Percentiles rank a stretch among this genome's conserved stretches.
These are phyloP conservation scores for Euleptes europaea DNA, from an alignment of 2,113 vertebrate genomes.

Conservation along the genomic window DNA sequence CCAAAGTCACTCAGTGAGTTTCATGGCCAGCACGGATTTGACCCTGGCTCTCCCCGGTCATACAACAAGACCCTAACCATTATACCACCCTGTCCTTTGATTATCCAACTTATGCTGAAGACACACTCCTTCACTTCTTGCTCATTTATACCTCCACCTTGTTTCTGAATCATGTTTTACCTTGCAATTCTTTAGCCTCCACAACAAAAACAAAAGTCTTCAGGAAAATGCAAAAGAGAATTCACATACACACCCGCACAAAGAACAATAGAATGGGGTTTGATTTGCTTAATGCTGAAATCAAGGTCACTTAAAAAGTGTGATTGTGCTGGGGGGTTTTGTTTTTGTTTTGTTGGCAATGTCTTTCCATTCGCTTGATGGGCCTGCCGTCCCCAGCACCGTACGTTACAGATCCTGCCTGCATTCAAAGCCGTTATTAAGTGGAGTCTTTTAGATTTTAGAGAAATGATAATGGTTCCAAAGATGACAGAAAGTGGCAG, in stretches of 20 bases:
- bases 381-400: constrained; percentile 79
- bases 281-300: constrained; percentile 82
- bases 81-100: too few species aligned
- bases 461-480: constrained; percentile 89
- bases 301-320: constrained; percentile 83
- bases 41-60: too few species aligned
- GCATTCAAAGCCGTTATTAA: constrained; percentile 91
- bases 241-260: constrained; percentile 35
- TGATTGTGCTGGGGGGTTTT: constrained; percentile 43
- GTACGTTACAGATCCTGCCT: constrained; percentile 84
- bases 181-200: constrained; percentile 31
- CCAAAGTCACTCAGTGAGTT: too few species aligned
- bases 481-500: constrained; percentile 93
- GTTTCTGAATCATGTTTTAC: neutral
- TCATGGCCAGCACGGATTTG: too few species aligned
- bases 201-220: constrained; percentile 68
- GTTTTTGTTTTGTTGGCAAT: constrained; percentile 65
- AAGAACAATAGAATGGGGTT: constrained; percentile 68
- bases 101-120: neutral
- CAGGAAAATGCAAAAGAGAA: constrained; percentile 63
- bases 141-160: neutral
- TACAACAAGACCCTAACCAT: too few species aligned
- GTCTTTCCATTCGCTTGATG: constrained; percentile 81
- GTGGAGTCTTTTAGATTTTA: constrained; percentile 89
- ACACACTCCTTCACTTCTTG: neutral